A percentile compares a stretch with the other conserved stretches of the same genome.
These are phyloP conservation scores for Pimpla rufipes DNA, from an alignment of 2,888 invertebrate genomes.

Conservation along the genomic window DNA sequence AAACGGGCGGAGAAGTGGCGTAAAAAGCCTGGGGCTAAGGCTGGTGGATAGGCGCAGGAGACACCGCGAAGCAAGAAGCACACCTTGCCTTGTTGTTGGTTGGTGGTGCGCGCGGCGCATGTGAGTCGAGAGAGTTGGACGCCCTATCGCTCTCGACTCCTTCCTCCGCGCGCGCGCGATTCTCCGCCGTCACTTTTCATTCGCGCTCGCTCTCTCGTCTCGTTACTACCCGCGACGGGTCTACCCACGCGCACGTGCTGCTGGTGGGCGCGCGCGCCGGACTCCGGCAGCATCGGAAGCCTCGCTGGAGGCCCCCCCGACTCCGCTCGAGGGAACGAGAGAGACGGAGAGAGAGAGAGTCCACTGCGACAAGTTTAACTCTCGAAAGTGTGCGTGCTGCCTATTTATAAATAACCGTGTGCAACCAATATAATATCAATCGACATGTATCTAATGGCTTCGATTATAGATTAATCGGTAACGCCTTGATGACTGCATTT, in stretches of 20 bases:
- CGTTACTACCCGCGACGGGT: constrained; percentile 49
- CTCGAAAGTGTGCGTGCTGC: constrained; percentile 37
- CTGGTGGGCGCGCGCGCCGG: constrained; percentile 49
- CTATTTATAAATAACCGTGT: constrained; percentile 38
- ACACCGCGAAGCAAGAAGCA: not conserved
- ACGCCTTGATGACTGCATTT: too few relatives aligned
- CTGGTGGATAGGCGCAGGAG: not conserved
- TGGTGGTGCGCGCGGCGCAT: constrained; percentile 1
- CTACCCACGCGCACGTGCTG: constrained; percentile 69
- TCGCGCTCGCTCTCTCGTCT: constrained; percentile 35
- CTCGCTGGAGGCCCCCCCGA: constrained; percentile 47
- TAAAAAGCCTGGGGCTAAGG: constrained; percentile 1
- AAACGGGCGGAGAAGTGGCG: not conserved
- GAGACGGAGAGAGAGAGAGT: not conserved
- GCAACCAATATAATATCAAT: not conserved
- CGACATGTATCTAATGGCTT: too few relatives aligned
- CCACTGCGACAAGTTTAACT: constrained; percentile 39
- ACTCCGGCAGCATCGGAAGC: constrained; percentile 67
- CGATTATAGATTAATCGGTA: too few relatives aligned
- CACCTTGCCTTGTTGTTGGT: constrained; percentile 21
- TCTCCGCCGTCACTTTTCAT: constrained; percentile 43
- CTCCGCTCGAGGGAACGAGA: constrained; percentile 29
- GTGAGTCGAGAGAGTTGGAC: constrained; percentile 20
- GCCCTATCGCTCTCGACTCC: constrained; percentile 14
- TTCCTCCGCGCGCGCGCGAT: constrained; percentile 49